These are phyloP conservation scores for Sebastes paucispinis DNA, from an alignment of 2,797 vertebrate species.

Conservation along the genomic window DNA sequence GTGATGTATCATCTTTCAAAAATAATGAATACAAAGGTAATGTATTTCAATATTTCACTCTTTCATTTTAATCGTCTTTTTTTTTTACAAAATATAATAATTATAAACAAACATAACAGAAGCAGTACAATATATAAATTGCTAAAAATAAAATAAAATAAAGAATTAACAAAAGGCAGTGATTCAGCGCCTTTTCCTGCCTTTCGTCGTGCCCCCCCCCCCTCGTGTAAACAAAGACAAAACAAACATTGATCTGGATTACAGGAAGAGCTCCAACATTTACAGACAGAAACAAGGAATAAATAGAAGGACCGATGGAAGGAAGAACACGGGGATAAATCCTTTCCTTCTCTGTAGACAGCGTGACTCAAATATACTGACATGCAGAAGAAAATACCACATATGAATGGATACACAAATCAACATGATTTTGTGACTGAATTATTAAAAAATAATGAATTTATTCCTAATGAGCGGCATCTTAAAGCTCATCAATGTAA, in stretches of 20 bases:
- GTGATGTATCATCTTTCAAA: neutral
- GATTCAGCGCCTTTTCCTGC: slow-evolving; percentile 32
- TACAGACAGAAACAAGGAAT: slow-evolving; percentile 19
- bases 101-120: slow-evolving; percentile 66
- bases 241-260: slow-evolving; percentile 32
- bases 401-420: neutral
- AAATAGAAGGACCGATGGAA: slow-evolving; percentile 29
- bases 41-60: slow-evolving; percentile 9
- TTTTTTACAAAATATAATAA: slow-evolving; percentile 79
- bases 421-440: neutral
- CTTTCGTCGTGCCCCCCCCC: slow-evolving; percentile 1
- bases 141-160: slow-evolving; percentile 39
- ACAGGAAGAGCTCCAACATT: neutral
- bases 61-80: slow-evolving; percentile 42
- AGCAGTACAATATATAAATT: slow-evolving; percentile 70
- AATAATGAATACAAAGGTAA: neutral
- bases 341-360: neutral
- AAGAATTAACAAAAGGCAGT: slow-evolving; percentile 60
- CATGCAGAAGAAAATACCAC: neutral
- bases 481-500: neutral
- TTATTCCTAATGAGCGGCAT: neutral
- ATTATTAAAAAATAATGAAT: neutral
- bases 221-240: slow-evolving; percentile 49
- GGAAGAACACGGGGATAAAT: neutral
- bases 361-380: neutral